Base-by-base conservation (phyloP, 1,140 invertebrate species). In the Pachypeltis micranthus region DNA sequence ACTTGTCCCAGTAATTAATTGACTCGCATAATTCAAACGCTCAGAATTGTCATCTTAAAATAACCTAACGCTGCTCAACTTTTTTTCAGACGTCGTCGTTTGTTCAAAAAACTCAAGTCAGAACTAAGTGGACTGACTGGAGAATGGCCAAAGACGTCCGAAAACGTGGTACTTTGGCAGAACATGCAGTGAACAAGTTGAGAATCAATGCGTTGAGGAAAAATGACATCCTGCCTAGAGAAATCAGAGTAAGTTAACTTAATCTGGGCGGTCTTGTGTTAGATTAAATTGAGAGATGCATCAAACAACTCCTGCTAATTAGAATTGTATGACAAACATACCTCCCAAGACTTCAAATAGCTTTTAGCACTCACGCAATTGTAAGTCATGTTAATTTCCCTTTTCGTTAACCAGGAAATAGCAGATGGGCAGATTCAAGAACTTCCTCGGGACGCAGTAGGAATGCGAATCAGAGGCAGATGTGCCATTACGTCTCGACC, bases 111-210 rank as follows among this genome's bases (percentile, higher is more conserved):
- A 7, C 31, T 25, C 62, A 57, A 58, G 54, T 63, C n/a, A 34
- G 62, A 27, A 25, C 23, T 58, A 58, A 55, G 39, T 90, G 83
- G 79, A 80, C 84, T 1, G 85, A 89, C 74, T 83, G 82, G 78
- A 76, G 79, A 66, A 92, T 92, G 90, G 79, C 85, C 23, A 79
- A 86, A 62, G 92, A 96, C 76, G 83, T 87, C 0, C 90, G 90
- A 71, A 79, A 88, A 57, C 78, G 92, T 61, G 80, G 83, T 70
- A 76, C 84, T 65, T 81, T 85, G 1, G 81, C 82, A 63, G 80
- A 93, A 71, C 77, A 85, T 75, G 86, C 83, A 63, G 75, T 81
- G 10, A 80, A 84, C 34, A 80, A 91, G 66, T 72, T 89, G 21
- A 80, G 90, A 63, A 75, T 91, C 0, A 85, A 91, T 72, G 81